Evolutionary conservation across 35 echinoderm and acorn worm genomes (phyloP).

Genomic region (Heliocidaris tuberculata): DNA sequence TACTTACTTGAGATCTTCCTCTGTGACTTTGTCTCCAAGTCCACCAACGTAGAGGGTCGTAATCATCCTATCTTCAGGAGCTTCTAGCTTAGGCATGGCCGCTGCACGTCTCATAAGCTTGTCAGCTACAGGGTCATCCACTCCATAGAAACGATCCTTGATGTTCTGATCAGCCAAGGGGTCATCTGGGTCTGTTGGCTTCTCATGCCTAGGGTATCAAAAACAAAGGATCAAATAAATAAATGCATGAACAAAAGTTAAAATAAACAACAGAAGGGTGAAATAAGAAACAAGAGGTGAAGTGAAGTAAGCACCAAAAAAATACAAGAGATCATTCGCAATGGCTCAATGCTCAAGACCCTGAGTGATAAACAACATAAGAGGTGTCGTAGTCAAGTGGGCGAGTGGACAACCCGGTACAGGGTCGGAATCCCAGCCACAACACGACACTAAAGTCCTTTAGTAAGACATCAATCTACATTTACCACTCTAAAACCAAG

Average conservation of each 20-base stretch:
- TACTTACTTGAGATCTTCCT: conserved; percentile 93
- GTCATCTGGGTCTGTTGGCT: conserved; percentile 98
- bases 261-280: background rate
- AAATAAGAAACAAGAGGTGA: background rate
- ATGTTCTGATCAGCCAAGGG: conserved; percentile 97
- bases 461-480: too few species aligned
- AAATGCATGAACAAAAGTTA: background rate
- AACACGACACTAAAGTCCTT: too few species aligned
- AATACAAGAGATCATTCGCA: too few species aligned
- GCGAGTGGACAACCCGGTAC: too few species aligned
- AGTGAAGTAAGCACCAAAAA: background rate
- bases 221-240: background rate
- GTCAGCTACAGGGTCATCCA: conserved; percentile 90
- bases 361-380: too few species aligned
- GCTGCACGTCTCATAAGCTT: conserved; percentile 88
- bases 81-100: conserved; percentile 90
- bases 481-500: too few species aligned
- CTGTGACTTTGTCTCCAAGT: conserved; percentile 90
- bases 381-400: too few species aligned
- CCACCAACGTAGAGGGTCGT: conserved; percentile 96
- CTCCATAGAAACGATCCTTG: conserved; percentile 97
- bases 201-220: conserved; percentile 74
- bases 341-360: too few species aligned
- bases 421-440: too few species aligned
- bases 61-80: conserved; percentile 89